A percentile compares a stretch with the other conserved stretches of the same genome.
phyloP scores from a whole-genome alignment of 1,140 invertebrate species.

The Dryas iulia region DNA sequence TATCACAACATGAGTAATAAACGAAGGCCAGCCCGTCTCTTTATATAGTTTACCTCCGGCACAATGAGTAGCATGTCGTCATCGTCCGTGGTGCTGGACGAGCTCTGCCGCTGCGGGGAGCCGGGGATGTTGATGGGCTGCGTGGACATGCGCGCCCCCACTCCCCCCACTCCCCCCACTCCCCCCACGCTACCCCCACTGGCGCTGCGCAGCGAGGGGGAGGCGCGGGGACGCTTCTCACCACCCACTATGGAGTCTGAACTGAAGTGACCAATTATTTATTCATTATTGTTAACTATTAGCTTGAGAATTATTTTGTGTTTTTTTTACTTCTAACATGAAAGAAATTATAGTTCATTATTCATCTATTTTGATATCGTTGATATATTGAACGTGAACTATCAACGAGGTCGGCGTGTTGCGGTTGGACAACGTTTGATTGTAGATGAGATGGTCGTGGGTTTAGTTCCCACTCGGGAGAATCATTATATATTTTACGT shows the following conservation, averaged over 20 bases:
- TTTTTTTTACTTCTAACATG: too few species aligned
- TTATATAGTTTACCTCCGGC: slow-evolving; percentile 65
- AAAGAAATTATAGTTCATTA: too few species aligned
- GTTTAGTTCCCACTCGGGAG: too few species aligned
- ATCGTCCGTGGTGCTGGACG: slow-evolving; percentile 67
- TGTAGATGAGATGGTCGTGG: too few species aligned
- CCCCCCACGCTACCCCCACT: not conserved
- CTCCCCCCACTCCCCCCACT: slow-evolving; percentile 11
- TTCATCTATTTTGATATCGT: too few species aligned
- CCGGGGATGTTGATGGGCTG: slow-evolving; percentile 85
- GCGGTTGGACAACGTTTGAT: too few species aligned
- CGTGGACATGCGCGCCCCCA: slow-evolving; percentile 52
- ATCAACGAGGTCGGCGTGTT: too few species aligned
- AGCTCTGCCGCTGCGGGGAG: slow-evolving; percentile 82
- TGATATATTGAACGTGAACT: too few species aligned
- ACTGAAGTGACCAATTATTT: slow-evolving; percentile 26
- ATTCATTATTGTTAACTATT: not conserved
- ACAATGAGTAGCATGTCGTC: slow-evolving; percentile 70
- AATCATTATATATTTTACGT: too few species aligned
- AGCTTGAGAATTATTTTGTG: too few species aligned
- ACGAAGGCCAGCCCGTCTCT: too few species aligned
- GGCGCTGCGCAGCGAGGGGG: slow-evolving; percentile 5
- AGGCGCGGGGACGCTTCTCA: slow-evolving; percentile 22
- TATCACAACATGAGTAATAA: too few species aligned
- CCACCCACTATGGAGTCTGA: slow-evolving; percentile 61